phyloP scores from a whole-genome alignment of 2,888 invertebrate genomes.

The Callinectes sapidus region DNA sequence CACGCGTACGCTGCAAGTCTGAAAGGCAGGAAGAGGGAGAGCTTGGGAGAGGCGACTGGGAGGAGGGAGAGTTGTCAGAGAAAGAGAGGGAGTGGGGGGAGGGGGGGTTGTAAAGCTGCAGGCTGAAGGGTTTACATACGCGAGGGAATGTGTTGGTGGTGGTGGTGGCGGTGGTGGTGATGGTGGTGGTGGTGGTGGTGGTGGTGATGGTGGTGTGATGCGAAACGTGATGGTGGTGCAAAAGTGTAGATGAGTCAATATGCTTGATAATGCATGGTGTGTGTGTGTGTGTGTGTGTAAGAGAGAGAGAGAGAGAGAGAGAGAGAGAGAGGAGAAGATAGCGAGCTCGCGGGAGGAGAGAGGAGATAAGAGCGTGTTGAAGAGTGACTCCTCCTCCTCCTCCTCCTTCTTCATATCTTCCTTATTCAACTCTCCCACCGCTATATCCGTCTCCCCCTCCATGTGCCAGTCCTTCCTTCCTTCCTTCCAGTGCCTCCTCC shows the following conservation, averaged over 20 bases:
- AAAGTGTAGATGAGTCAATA: not conserved
- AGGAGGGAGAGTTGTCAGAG: not conserved
- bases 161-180: not conserved
- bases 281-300: not conserved
- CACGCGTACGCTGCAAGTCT: slow-evolving; percentile 13
- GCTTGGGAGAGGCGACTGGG: not conserved
- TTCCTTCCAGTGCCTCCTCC: slow-evolving; percentile 2
- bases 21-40: slow-evolving; percentile 1
- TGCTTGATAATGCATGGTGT: not conserved
- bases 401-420: not conserved
- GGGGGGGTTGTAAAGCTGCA: not conserved
- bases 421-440: not conserved
- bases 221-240: not conserved
- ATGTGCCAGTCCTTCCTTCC: not conserved
- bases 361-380: not conserved
- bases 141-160: not conserved
- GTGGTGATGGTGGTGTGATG: not conserved
- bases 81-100: not conserved
- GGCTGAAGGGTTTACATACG: not conserved
- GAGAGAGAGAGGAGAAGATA: not conserved
- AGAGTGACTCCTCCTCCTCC: not conserved
- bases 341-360: not conserved
- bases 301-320: not conserved
- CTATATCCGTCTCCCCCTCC: not conserved
- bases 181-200: not conserved